phyloP scores from a whole-genome alignment of 2,797 vertebrate species.

The Ceryle rudis region DNA sequence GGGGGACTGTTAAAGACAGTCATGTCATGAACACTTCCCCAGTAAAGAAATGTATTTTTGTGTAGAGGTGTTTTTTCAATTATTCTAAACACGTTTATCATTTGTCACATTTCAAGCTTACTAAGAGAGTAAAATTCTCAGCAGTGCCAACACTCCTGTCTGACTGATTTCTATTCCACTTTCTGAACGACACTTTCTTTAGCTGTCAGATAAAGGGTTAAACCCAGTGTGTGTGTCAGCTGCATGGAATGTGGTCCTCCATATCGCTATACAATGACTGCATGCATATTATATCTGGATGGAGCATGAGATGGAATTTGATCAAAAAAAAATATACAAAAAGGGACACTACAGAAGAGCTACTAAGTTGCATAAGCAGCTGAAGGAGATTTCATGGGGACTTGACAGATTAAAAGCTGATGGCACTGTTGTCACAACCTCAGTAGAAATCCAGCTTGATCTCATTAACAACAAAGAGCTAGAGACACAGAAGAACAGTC shows the following conservation, averaged over 20 bases:
- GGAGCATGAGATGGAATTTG: background rate
- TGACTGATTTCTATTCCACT: background rate
- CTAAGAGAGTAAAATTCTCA: background rate
- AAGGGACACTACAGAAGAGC: background rate
- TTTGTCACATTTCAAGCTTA: background rate
- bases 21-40: background rate
- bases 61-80: background rate
- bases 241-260: background rate
- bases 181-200: background rate
- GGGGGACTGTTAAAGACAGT: background rate
- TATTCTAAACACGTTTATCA: background rate
- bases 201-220: background rate
- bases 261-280: background rate
- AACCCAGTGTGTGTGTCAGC: background rate
- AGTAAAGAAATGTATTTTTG: background rate
- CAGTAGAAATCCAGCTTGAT: constrained; percentile 39
- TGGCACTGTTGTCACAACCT: background rate
- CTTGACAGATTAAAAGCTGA: constrained; percentile 23
- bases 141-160: background rate
- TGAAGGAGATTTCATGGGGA: background rate
- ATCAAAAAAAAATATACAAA: constrained; percentile 30
- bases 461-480: constrained; percentile 18
- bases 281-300: background rate
- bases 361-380: background rate
- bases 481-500: background rate